These are phyloP conservation scores for Trachymyrmex septentrionalis DNA, from an alignment of 1,140 invertebrate species.

Conservation along the genomic window DNA sequence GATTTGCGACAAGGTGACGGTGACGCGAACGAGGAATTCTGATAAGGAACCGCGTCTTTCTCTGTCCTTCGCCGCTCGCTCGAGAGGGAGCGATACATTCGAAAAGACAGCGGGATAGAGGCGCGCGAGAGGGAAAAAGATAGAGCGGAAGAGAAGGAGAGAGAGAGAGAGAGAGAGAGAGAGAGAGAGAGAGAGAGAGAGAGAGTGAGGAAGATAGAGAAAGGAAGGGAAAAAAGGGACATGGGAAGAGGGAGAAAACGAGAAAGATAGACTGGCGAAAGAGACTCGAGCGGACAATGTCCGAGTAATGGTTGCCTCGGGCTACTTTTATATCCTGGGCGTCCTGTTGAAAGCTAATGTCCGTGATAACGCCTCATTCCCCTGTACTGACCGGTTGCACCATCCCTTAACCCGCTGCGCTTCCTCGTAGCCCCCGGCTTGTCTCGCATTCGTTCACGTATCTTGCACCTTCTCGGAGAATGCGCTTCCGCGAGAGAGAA, in stretches of 20 bases:
- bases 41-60: slow-evolving; percentile 77
- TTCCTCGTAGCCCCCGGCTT: slow-evolving; percentile 32
- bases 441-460: slow-evolving; percentile 63
- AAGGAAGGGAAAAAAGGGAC: slow-evolving; percentile 33
- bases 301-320: slow-evolving; percentile 84
- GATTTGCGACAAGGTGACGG: slow-evolving; percentile 84
- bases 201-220: neutral
- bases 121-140: slow-evolving; percentile 38
- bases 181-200: neutral
- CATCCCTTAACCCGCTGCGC: slow-evolving; percentile 50
- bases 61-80: neutral
- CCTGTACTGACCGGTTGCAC: slow-evolving; percentile 59
- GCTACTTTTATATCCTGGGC: slow-evolving; percentile 84
- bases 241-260: slow-evolving; percentile 55
- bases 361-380: slow-evolving; percentile 81
- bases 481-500: slow-evolving; percentile 49
- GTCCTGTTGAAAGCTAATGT: slow-evolving; percentile 84
- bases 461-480: slow-evolving; percentile 47
- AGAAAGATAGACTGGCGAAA: slow-evolving; percentile 68
- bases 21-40: slow-evolving; percentile 80
- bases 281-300: slow-evolving; percentile 82
- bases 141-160: neutral
- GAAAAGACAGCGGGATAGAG: slow-evolving; percentile 53
- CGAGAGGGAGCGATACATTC: slow-evolving; percentile 54
- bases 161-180: slow-evolving; percentile 20